A percentile compares a stretch with the other conserved stretches of the same genome.
Evolutionary conservation across 30 jellyfish, hydroid and myxozoan species (phyloP).

Genomic region (Sanderia malayensis): DNA sequence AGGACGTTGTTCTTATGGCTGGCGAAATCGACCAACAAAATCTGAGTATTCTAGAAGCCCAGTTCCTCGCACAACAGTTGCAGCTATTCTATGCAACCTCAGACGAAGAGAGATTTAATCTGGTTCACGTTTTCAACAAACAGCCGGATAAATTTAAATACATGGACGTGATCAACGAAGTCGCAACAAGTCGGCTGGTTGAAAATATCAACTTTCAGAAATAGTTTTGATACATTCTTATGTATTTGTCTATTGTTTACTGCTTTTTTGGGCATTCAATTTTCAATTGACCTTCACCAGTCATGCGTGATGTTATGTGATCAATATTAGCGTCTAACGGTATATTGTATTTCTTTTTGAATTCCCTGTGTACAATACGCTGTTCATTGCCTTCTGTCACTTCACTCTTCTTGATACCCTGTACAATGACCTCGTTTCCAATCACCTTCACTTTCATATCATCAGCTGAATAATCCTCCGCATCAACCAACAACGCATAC

Average conservation of each 20-base stretch:
- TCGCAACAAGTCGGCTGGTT: conserved; percentile 78
- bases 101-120: conserved; percentile 65
- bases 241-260: neutral
- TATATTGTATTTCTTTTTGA: conserved; percentile 44
- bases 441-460: conserved; percentile 68
- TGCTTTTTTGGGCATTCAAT: conserved; percentile 40
- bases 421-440: conserved; percentile 60
- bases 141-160: conserved; percentile 73
- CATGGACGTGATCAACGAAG: conserved; percentile 80
- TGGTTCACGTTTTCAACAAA: conserved; percentile 69
- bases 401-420: conserved; percentile 53
- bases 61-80: conserved; percentile 84
- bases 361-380: conserved; percentile 50
- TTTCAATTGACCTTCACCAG: conserved; percentile 51
- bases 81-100: conserved; percentile 82
- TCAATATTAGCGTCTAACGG: conserved; percentile 62
- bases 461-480: conserved; percentile 63
- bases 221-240: neutral
- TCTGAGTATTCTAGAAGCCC: conserved; percentile 79
- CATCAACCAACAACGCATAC: conserved; percentile 54
- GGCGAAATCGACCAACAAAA: conserved; percentile 63
- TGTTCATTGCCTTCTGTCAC: conserved; percentile 60
- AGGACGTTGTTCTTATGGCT: conserved; percentile 79
- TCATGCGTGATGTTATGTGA: conserved; percentile 61
- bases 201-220: conserved; percentile 8